Conservation (phyloP, 2,888 invertebrate species). For the Melinopterus prodromus region DNA sequence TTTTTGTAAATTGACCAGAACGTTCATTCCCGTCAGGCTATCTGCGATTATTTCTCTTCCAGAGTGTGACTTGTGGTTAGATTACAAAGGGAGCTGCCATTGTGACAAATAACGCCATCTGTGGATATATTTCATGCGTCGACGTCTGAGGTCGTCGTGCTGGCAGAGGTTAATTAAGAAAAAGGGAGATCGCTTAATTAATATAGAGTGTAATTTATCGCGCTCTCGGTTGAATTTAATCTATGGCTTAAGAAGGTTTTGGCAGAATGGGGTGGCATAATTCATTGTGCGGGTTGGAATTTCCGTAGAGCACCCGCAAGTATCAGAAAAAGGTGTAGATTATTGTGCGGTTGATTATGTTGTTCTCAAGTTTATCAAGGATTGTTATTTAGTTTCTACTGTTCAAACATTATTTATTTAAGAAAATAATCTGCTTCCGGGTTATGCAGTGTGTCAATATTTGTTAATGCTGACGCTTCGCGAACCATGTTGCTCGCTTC, state of each 20-base stretch:
- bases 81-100: background rate
- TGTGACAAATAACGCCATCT: background rate
- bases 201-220: background rate
- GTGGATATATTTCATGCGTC: background rate
- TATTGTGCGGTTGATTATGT: too few relatives aligned
- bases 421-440: too few relatives aligned
- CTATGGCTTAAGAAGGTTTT: background rate
- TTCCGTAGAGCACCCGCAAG: too few relatives aligned
- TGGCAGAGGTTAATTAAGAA: background rate
- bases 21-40: background rate
- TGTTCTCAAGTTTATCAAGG: too few relatives aligned
- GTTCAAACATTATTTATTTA: too few relatives aligned
- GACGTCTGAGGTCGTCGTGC: background rate
- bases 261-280: too few relatives aligned
- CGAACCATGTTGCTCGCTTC: too few relatives aligned
- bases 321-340: too few relatives aligned
- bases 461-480: too few relatives aligned
- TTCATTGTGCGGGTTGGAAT: too few relatives aligned
- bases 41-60: background rate
- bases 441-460: too few relatives aligned
- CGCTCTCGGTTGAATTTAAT: background rate
- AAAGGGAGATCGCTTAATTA: background rate
- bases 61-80: background rate
- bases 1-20: background rate
- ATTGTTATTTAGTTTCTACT: too few relatives aligned